Evolutionary conservation across 2,888 invertebrate genomes (phyloP), one percentile per base, ranked within the genome.

Genomic region (Eristalis arbustorum): DNA sequence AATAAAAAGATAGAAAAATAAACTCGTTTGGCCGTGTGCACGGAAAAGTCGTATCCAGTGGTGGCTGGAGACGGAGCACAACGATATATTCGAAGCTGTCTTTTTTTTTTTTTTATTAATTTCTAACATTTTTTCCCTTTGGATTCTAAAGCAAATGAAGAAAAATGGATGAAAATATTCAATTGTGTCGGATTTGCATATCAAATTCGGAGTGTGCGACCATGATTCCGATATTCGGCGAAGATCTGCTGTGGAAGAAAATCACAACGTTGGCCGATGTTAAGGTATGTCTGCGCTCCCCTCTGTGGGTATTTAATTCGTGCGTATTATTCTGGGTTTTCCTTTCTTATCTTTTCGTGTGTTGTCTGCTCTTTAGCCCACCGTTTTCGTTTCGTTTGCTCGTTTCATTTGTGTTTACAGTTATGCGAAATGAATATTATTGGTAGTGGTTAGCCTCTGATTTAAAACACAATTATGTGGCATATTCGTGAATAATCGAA

Each of bases 201-300:
- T 90, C 91, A 88, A 90, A 91, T 89, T 89, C 90, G 89, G 90
- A 90, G 88, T 89, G 90, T 81, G 90, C 90, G 88, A 91, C 92
- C 90, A 92, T 92, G 91, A 91, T 92, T 87, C 91, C 92, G 88
- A 92, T 92, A 88, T 92, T 92, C 87, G 92, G 92, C 84, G 92
- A 92, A 90, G 92, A 92, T 88, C 91, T 90, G 49, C 88, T 92
- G 63, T 92, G 92, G 92, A 90, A 91, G 88, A 92, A 92, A 90
- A 92, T 92, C 76, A 91, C 91, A 88, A 91, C 91, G 83, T 89
- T 92, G 89, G 92, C 92, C 74, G 91, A 92, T 90, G 92, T 92
- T 69, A 90, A 92, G 91, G 92, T 92, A 89, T 88, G 74, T 88
- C 22, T 40, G 28, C 49, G 18, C 66, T 42, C 59, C 23, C 28